Evolutionary conservation across 1,140 invertebrate genomes (phyloP).

Genomic region (Akabosia matsudoensis): DNA sequence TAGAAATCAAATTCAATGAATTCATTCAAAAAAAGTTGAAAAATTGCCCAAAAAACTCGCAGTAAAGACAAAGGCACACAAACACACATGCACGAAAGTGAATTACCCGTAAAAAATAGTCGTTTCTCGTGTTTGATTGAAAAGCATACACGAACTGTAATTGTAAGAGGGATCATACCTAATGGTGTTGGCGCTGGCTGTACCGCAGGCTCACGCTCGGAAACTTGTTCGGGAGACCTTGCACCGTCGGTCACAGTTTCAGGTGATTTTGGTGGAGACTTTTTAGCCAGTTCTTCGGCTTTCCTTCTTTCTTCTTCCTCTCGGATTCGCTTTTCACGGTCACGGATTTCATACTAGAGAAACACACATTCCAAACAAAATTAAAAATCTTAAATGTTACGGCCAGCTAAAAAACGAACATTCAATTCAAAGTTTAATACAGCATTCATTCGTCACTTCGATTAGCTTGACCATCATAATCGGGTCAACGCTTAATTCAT

Average conservation of each 20-base stretch:
- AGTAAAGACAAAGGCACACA: conserved; percentile 4
- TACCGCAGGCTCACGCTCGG: conserved; percentile 32
- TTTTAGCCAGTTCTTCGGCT: conserved; percentile 71
- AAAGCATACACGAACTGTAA: background rate
- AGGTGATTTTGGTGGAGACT: conserved; percentile 58
- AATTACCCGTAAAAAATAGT: background rate
- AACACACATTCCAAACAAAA: background rate
- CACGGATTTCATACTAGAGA: conserved; percentile 91
- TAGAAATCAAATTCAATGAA: too few relatives aligned
- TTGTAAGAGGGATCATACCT: background rate
- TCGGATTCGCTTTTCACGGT: conserved; percentile 77
- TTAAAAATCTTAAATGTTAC: background rate
- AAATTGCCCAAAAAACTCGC: background rate
- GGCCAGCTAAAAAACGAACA: too few relatives aligned
- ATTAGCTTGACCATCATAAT: background rate
- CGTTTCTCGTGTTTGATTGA: background rate
- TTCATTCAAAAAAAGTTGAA: too few relatives aligned
- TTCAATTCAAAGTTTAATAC: background rate
- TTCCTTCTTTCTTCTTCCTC: conserved; percentile 62
- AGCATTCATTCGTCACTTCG: background rate
- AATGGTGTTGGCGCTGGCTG: background rate
- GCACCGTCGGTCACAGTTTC: conserved; percentile 53
- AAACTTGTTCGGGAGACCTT: conserved; percentile 44
- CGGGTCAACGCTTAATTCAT: too few relatives aligned
- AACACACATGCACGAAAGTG: conserved; percentile 7